phyloP scores from a whole-genome alignment of 2,888 invertebrate genomes.

The Itoplectis maculator region DNA sequence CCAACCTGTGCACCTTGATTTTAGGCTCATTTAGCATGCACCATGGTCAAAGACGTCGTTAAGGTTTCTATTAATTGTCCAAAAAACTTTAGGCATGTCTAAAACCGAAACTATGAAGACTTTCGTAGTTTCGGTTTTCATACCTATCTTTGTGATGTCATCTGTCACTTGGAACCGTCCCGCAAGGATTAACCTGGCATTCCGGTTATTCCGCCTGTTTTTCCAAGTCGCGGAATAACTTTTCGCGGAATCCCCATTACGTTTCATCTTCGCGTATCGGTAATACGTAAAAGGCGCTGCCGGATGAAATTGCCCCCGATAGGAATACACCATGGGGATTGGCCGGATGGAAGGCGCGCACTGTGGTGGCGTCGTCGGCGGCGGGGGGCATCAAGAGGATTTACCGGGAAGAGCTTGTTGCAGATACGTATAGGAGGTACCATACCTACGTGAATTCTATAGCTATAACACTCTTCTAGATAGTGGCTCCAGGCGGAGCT shows the following conservation, averaged over 20 bases:
- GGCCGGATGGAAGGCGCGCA: conserved; percentile 48
- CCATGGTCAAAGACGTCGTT: background rate
- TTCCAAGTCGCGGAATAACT: background rate
- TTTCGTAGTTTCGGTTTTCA: background rate
- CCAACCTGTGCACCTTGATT: too few relatives aligned
- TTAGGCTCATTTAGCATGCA: background rate
- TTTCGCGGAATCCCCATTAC: background rate
- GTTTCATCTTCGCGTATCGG: conserved; percentile 32
- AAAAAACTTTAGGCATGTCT: background rate
- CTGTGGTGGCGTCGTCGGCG: too few relatives aligned
- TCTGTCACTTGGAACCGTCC: background rate
- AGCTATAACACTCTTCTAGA: conserved; percentile 73
- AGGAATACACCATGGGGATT: conserved; percentile 45
- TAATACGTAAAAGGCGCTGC: conserved; percentile 37
- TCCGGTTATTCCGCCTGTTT: background rate
- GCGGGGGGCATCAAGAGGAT: conserved; percentile 66
- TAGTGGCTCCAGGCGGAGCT: conserved; percentile 83
- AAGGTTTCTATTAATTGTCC: background rate
- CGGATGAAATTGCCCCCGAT: conserved; percentile 52
- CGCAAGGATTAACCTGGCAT: too few relatives aligned
- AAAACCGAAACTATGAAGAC: background rate
- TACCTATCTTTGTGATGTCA: too few relatives aligned
- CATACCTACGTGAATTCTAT: conserved; percentile 70
- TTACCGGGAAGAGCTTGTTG: conserved; percentile 68
- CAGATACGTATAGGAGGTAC: conserved; percentile 61